phyloP scores from a whole-genome alignment of 2,797 vertebrate species.

The Hippopotamyrus pictus region DNA sequence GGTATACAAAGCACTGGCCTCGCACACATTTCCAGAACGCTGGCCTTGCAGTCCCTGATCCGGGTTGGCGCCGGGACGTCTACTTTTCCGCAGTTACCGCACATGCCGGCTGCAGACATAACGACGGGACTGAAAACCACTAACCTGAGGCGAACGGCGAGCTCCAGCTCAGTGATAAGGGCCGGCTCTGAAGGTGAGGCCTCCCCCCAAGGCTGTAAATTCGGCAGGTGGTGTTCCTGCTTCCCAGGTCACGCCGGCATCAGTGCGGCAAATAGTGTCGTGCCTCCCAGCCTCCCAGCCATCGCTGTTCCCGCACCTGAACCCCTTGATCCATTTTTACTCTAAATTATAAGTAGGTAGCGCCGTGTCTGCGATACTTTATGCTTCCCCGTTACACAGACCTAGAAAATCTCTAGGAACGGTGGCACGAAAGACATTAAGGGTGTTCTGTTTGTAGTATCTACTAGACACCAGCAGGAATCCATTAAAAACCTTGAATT shows the following conservation, averaged over 20 bases:
- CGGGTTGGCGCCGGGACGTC: not conserved
- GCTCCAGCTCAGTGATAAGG: not conserved
- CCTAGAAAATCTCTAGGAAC: not conserved
- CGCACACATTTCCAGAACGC: not conserved
- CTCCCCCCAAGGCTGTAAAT: not conserved
- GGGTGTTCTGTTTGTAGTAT: not conserved
- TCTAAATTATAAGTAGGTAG: not conserved
- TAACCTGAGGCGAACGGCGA: not conserved
- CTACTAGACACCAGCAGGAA: not conserved
- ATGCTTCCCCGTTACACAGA: not conserved
- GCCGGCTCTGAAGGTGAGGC: not conserved
- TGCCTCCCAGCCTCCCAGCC: not conserved
- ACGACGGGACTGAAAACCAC: not conserved
- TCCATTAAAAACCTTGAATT: not conserved
- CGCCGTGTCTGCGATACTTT: not conserved
- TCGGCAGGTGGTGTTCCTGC: not conserved
- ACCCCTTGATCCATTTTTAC: not conserved
- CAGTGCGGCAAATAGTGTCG: not conserved
- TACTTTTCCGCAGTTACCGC: not conserved
- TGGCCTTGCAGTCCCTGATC: not conserved
- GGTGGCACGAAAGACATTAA: not conserved
- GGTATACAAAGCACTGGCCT: not conserved
- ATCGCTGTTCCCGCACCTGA: not conserved
- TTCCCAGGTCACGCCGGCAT: not conserved
- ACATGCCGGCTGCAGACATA: not conserved